phyloP scores from a whole-genome alignment of 2,797 vertebrate genomes.

The Hippocampus kuda region DNA sequence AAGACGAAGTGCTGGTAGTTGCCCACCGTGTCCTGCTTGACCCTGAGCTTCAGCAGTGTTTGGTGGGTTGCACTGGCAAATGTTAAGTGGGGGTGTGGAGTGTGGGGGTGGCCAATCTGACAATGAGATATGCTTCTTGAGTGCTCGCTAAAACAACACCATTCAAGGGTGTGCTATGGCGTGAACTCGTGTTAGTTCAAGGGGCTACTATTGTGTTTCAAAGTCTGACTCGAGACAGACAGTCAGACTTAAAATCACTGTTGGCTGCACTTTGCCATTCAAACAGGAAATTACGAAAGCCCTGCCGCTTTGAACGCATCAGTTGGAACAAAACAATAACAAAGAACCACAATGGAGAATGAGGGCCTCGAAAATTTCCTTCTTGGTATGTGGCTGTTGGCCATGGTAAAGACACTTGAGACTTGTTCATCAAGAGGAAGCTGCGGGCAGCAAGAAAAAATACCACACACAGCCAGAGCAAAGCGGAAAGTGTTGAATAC shows the following conservation, averaged over 20 bases:
- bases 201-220: neutral
- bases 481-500: no score
- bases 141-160: neutral
- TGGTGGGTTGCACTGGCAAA: conserved; percentile 45
- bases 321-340: neutral
- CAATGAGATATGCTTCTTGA: neutral
- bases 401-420: neutral
- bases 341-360: neutral
- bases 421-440: no score
- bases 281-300: neutral
- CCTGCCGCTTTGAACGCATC: neutral
- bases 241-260: neutral
- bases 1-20: conserved; percentile 16
- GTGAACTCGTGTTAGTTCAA: neutral
- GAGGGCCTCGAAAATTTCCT: neutral
- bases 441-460: no score
- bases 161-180: neutral
- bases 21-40: conserved; percentile 29
- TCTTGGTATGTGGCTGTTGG: neutral
- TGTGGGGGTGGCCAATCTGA: conserved; percentile 14
- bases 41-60: conserved; percentile 51
- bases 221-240: neutral
- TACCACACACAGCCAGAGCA: no score
- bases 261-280: neutral
- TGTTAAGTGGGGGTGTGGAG: conserved; percentile 13